Percentiles rank a stretch among this genome's conserved stretches.
Conservation (phyloP, 2,113 vertebrate species). For the Halichoerus grypus region DNA sequence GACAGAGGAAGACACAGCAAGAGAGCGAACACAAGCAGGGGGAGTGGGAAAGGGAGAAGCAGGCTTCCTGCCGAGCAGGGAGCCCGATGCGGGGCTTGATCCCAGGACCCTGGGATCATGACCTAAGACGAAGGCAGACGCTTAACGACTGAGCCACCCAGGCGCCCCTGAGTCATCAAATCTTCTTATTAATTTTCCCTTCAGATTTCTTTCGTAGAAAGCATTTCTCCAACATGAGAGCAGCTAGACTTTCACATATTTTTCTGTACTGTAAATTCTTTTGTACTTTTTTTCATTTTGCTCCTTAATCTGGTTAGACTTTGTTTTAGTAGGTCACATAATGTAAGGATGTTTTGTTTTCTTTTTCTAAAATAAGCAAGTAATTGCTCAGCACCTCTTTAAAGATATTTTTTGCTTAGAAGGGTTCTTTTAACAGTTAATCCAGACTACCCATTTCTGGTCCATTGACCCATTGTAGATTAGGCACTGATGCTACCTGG, state of each 20-base stretch:
- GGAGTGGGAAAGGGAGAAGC: no score
- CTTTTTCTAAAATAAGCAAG: not conserved
- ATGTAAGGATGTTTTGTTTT: not conserved
- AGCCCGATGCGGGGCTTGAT: no score
- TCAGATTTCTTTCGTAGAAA: not conserved
- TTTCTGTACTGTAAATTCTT: not conserved
- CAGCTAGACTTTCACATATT: not conserved
- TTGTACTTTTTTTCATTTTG: not conserved
- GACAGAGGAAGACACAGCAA: no score
- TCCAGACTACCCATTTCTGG: not conserved
- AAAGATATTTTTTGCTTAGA: not conserved
- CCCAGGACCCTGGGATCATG: no score
- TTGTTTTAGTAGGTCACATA: not conserved
- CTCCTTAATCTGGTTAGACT: not conserved
- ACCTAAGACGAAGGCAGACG: no score
- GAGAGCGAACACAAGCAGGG: no score
- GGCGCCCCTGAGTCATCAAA: not conserved
- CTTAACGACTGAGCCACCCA: no score
- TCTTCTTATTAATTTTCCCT: not conserved
- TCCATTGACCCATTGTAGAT: accelerated
- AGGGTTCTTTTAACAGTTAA: not conserved
- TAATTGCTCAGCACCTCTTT: not conserved
- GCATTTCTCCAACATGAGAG: not conserved
- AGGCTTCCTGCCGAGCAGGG: no score
- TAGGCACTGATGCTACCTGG: accelerated